phyloP scores from a whole-genome alignment of 2,113 vertebrate genomes.

The Amphilophus citrinellus region DNA sequence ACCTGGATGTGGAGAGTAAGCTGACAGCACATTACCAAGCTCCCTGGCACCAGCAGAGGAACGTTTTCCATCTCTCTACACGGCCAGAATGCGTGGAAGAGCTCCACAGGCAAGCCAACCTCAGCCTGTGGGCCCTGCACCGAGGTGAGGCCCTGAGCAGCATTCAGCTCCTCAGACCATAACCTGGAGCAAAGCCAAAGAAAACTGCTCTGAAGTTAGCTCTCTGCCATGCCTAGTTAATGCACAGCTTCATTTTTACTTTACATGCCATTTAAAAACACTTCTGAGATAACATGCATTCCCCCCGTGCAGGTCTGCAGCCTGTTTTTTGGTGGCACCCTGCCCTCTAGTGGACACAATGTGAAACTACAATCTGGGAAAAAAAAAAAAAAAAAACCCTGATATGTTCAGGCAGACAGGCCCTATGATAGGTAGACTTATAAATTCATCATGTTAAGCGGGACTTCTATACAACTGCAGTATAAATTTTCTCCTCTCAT shows the following conservation, averaged over 20 bases:
- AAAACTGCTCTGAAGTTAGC: background rate
- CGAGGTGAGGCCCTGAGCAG: conserved; percentile 81
- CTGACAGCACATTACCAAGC: conserved; percentile 88
- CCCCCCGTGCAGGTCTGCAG: background rate
- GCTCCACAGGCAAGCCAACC: conserved; percentile 89
- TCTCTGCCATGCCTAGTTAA: background rate
- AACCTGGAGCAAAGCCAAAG: background rate
- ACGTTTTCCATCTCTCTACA: conserved; percentile 88
- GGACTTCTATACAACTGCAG: background rate
- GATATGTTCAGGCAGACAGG: background rate
- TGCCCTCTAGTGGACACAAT: conserved; percentile 66
- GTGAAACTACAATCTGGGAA: background rate
- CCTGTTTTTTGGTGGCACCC: background rate
- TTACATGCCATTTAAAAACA: background rate
- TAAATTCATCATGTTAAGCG: background rate
- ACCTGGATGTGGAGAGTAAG: conserved; percentile 95
- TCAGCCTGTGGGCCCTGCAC: conserved; percentile 86
- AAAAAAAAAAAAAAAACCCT: too few relatives aligned
- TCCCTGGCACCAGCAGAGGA: conserved; percentile 92
- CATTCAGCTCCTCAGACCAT: background rate
- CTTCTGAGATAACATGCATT: background rate
- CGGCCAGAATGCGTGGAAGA: conserved; percentile 92
- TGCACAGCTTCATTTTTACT: background rate
- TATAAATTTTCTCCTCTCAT: too few relatives aligned
- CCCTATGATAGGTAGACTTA: background rate